Conservation (phyloP, 2,888 invertebrate species). For the Globia sparganii region DNA sequence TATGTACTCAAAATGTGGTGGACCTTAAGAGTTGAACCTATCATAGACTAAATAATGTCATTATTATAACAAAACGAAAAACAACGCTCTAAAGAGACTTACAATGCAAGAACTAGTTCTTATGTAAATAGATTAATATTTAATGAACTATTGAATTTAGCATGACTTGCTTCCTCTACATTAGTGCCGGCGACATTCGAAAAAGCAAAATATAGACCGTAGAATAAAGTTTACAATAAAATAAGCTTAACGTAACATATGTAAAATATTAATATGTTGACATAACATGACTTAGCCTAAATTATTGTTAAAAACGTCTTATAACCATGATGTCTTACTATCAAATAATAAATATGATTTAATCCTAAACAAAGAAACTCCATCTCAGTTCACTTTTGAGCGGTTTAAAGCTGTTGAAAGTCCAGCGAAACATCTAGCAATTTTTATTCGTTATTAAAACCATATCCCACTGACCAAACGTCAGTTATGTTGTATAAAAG, state of each 20-base stretch:
- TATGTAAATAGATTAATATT: slow-evolving; percentile 10
- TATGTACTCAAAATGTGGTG: not conserved
- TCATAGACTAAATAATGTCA: not conserved
- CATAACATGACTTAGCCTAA: slow-evolving; percentile 77
- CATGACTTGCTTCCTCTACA: slow-evolving; percentile 44
- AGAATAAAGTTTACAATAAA: slow-evolving; percentile 81
- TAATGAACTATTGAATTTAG: slow-evolving; percentile 23
- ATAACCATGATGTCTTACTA: slow-evolving; percentile 68
- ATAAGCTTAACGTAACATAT: slow-evolving; percentile 79
- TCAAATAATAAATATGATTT: slow-evolving; percentile 81
- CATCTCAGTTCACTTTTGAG: slow-evolving; percentile 79
- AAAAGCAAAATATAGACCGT: slow-evolving; percentile 83
- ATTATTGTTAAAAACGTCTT: slow-evolving; percentile 68
- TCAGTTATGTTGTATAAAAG: slow-evolving; percentile 60
- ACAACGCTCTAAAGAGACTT: slow-evolving; percentile 13
- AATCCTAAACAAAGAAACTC: slow-evolving; percentile 74
- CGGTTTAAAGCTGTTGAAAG: slow-evolving; percentile 77
- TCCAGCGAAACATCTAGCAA: slow-evolving; percentile 67
- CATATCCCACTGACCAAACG: slow-evolving; percentile 51
- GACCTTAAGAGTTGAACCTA: not conserved
- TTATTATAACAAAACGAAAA: slow-evolving; percentile 15
- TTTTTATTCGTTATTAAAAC: slow-evolving; percentile 57
- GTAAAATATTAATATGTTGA: slow-evolving; percentile 86
- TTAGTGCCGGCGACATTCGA: slow-evolving; percentile 70
- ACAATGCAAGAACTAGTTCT: slow-evolving; percentile 40